Evolutionary conservation across 2,888 invertebrate species (phyloP).

Genomic region (Carpatolechia fugitivella): DNA sequence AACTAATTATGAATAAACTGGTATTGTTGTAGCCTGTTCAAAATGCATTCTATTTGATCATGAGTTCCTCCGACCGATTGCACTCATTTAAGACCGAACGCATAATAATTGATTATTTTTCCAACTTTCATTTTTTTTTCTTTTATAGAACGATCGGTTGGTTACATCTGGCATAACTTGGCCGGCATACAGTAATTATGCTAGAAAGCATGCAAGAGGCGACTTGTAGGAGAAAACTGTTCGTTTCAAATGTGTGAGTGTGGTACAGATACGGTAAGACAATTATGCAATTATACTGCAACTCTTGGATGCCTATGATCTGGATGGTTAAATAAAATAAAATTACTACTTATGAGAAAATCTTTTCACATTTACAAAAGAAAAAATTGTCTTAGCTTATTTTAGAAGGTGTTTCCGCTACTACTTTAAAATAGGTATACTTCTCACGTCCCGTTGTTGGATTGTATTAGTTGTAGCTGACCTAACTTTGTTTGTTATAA

Average conservation of each 20-base stretch:
- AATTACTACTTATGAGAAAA: background rate
- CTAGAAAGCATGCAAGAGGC: conserved; percentile 30
- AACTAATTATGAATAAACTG: background rate
- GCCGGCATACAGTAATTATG: conserved; percentile 28
- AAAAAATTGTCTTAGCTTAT: too few relatives aligned
- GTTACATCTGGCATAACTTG: conserved; percentile 26
- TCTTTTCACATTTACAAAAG: too few relatives aligned
- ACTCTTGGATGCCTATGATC: conserved; percentile 10
- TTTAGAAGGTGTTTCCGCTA: too few relatives aligned
- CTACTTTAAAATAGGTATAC: too few relatives aligned
- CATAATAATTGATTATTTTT: conserved; percentile 26
- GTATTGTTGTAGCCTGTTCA: background rate
- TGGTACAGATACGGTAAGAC: conserved; percentile 20
- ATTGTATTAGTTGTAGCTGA: too few relatives aligned
- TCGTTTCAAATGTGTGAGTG: conserved; percentile 20
- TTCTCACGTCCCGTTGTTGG: too few relatives aligned
- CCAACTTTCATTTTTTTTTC: conserved; percentile 29
- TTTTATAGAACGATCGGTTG: conserved; percentile 21
- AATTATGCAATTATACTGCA: conserved; percentile 25
- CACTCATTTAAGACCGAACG: conserved; percentile 24
- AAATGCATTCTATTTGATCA: conserved; percentile 4
- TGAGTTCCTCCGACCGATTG: conserved; percentile 9
- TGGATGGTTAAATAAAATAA: background rate
- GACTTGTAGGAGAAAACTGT: conserved; percentile 27
- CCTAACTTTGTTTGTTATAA: background rate